These are phyloP conservation scores for Corvus hawaiiensis DNA, from an alignment of 2,113 vertebrate species.

Conservation along the genomic window DNA sequence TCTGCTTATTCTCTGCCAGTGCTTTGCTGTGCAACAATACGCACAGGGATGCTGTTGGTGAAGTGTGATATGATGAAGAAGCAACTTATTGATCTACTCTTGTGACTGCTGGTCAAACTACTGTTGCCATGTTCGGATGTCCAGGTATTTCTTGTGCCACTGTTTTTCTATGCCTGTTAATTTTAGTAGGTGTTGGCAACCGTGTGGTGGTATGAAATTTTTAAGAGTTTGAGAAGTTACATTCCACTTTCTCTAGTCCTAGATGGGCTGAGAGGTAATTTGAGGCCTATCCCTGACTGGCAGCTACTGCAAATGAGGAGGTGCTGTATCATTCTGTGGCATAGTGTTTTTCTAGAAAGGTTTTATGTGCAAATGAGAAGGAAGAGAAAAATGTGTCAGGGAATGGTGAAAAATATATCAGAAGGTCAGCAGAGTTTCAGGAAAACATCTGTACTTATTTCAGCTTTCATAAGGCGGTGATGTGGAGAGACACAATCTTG, in stretches of 20 bases:
- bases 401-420: background rate
- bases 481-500: background rate
- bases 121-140: background rate
- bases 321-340: background rate
- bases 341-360: background rate
- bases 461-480: background rate
- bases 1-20: background rate
- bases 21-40: background rate
- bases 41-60: background rate
- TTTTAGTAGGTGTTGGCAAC: background rate
- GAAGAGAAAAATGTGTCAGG: background rate
- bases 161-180: background rate
- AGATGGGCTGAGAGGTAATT: background rate
- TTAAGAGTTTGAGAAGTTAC: background rate
- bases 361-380: background rate
- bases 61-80: background rate
- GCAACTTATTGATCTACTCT: background rate
- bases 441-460: background rate
- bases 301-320: background rate
- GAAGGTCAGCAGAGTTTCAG: background rate
- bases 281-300: background rate
- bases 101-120: background rate
- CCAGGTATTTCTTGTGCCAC: background rate
- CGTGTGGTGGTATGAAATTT: background rate
- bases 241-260: background rate